Evolutionary conservation across 2,888 invertebrate genomes (phyloP), one percentile per base, ranked within the genome.

Genomic region (Leucania comma): DNA sequence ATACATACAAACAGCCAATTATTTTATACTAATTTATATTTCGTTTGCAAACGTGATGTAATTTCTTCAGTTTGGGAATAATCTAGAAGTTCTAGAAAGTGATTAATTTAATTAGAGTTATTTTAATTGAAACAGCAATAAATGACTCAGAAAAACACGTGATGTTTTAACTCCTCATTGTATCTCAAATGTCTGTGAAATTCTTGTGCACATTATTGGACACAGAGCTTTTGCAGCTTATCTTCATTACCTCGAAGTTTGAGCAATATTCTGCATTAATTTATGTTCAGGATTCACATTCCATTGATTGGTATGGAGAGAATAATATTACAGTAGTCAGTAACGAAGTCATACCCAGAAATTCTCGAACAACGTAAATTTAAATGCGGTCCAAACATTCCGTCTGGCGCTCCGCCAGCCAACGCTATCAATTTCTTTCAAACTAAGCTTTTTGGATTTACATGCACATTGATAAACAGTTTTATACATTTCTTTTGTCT

Each of bases 371-470:
- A 90, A 87, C 90, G 90, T 92, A 90, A 93, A 92, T 94, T 92
- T 94, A 94, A 94, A 94, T 91, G 89, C 88, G 90, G 85, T 87
- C 86, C 90, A 91, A 93, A 93, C 90, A 92, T 91, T 88, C 86
- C 72, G 63, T 79, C 86, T 95, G 95, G 95, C 94, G 65, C 54
- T 1, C 32, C 68, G 93, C 95, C 95, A 95, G 89, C 72, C 63
- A 81, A 81, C 85, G 80, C 92, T 92, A 93, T 93, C 90, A 93
- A 92, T 93, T 93, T 91, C 93, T 92, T 88, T 92, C 89, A 91
- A 92, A 91, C 87, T 85, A 85, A 88, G 88, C 90, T 90, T 92
- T 90, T 86, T 88, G 84, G 86, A 88, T 87, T 88, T 56, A 69
- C 69, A 75, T 91, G 87, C 87, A 90, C 83, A 85, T 83, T 84